These are phyloP conservation scores for Entomobrya multifasciata DNA, from an alignment of 2,888 invertebrate genomes.

Conservation along the genomic window DNA sequence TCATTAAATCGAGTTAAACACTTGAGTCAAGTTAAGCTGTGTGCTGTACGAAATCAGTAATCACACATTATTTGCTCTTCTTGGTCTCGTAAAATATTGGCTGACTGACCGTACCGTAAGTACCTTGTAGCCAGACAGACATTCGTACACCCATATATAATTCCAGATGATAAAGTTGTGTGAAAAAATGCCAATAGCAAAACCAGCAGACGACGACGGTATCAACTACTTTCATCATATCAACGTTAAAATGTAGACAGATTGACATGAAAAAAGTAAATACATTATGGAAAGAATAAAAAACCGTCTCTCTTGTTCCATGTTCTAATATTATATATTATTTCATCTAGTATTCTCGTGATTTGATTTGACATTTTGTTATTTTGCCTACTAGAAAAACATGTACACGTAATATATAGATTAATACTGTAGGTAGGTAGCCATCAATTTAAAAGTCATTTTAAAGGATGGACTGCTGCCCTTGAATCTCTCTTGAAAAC, in stretches of 20 bases:
- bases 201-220: slow-evolving; percentile 13
- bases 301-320: neutral
- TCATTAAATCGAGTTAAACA: neutral
- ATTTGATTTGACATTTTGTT: neutral
- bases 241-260: slow-evolving; percentile 37
- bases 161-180: neutral
- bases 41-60: neutral
- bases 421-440: slow-evolving; percentile 44
- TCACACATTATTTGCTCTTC: neutral
- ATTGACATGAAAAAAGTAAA: slow-evolving; percentile 54
- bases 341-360: slow-evolving; percentile 8
- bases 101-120: neutral
- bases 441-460: slow-evolving; percentile 46
- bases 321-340: neutral
- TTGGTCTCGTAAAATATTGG: neutral
- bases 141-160: neutral
- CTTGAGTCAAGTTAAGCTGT: neutral
- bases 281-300: neutral
- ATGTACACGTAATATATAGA: neutral
- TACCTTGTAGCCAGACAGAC: neutral
- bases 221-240: slow-evolving; percentile 26
- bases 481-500: slow-evolving; percentile 54
- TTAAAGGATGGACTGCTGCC: slow-evolving; percentile 54
- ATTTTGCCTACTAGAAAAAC: slow-evolving; percentile 5
- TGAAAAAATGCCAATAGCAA: slow-evolving; percentile 27